phyloP scores from a whole-genome alignment of 1,140 invertebrate genomes.

The Euwallacea fornicatus region DNA sequence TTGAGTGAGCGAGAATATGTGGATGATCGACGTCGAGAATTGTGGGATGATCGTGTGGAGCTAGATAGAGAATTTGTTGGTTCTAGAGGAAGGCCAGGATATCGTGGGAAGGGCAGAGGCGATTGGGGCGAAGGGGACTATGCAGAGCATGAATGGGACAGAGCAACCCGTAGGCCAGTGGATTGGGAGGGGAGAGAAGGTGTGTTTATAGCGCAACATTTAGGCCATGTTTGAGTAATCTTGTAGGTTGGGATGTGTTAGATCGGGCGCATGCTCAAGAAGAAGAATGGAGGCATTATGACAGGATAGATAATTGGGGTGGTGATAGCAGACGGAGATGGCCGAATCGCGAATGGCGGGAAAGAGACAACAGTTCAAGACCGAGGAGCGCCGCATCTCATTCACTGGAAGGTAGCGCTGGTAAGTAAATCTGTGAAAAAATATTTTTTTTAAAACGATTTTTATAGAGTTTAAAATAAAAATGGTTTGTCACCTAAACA shows the following conservation, averaged over 20 bases:
- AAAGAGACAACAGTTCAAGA: constrained; percentile 44
- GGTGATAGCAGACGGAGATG: constrained; percentile 48
- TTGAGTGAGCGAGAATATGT: constrained; percentile 45
- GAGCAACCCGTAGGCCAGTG: constrained; percentile 40
- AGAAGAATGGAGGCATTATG: constrained; percentile 52
- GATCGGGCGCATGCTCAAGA: constrained; percentile 40
- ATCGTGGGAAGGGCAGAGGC: constrained; percentile 32
- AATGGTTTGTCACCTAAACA: too few species aligned
- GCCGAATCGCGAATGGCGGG: constrained; percentile 47
- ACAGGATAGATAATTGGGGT: constrained; percentile 48
- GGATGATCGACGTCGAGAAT: constrained; percentile 48
- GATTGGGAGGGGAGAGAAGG: constrained; percentile 51
- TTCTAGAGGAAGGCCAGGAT: constrained; percentile 24
- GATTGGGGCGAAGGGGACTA: constrained; percentile 47
- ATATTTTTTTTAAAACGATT: too few species aligned
- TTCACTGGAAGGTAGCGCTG: constrained; percentile 25
- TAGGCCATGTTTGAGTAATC: background rate
- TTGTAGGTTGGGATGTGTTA: constrained; percentile 38
- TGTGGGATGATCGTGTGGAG: constrained; percentile 47
- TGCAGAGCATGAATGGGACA: constrained; percentile 49
- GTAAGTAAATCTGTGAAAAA: constrained; percentile 21
- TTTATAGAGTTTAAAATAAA: too few species aligned
- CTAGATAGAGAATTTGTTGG: constrained; percentile 33
- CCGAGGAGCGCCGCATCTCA: constrained; percentile 49
- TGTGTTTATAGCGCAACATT: background rate